Evolutionary conservation across 2,888 invertebrate species (phyloP).

Genomic region (Herminia tarsipennalis): DNA sequence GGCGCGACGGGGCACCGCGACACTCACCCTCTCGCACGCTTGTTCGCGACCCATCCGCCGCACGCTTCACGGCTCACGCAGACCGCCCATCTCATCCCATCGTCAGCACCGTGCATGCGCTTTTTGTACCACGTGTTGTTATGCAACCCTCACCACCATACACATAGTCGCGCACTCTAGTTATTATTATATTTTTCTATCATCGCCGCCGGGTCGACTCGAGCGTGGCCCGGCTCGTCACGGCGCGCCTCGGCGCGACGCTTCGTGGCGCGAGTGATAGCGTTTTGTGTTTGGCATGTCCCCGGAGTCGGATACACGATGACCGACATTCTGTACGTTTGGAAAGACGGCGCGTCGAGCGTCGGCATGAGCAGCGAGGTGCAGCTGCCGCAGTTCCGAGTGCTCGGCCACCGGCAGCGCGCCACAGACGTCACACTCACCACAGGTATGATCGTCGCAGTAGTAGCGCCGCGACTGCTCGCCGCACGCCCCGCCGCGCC

Average conservation of each 20-base stretch:
- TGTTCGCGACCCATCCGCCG: background rate
- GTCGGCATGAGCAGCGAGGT: conserved; percentile 96
- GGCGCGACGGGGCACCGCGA: conserved; percentile 40
- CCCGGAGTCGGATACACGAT: conserved; percentile 96
- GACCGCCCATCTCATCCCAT: conserved; percentile 3
- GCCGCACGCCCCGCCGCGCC: conserved; percentile 20
- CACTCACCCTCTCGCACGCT: conserved; percentile 17
- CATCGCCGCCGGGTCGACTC: conserved; percentile 42
- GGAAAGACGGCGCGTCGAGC: conserved; percentile 94
- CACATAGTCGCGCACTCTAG: conserved; percentile 38
- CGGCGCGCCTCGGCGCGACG: conserved; percentile 35
- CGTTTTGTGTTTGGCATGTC: conserved; percentile 75
- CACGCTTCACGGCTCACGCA: conserved; percentile 14
- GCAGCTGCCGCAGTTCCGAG: conserved; percentile 97
- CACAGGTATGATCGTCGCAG: conserved; percentile 89
- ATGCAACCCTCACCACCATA: conserved; percentile 14
- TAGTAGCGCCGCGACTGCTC: conserved; percentile 15
- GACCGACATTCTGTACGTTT: conserved; percentile 95
- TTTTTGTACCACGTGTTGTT: background rate
- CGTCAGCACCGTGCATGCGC: conserved; percentile 25
- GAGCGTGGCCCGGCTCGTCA: conserved; percentile 31
- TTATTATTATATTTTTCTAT: conserved; percentile 51
- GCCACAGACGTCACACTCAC: conserved; percentile 95
- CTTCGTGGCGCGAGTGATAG: conserved; percentile 67
- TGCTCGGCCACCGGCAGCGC: conserved; percentile 96